A percentile compares a stretch with the other conserved stretches of the same genome.
phyloP scores from a whole-genome alignment of 2,797 vertebrate genomes.

The Pipistrellus pygmaeus region DNA sequence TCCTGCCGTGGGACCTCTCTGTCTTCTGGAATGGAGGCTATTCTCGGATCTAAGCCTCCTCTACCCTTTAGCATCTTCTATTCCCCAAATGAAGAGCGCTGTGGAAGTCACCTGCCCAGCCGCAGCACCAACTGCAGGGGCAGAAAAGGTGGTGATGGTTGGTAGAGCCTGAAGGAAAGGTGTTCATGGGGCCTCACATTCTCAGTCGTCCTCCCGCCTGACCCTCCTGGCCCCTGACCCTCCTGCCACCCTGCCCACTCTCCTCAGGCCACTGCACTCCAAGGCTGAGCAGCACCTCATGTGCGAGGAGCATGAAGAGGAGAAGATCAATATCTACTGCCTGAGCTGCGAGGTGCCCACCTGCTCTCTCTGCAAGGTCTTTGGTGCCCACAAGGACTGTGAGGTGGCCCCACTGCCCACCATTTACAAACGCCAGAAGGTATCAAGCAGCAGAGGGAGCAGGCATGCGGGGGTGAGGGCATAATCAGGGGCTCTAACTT shows the following conservation, averaged over 20 bases:
- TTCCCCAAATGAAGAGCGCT: not conserved
- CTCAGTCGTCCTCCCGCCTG: not conserved
- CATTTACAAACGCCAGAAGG: constrained; percentile 93
- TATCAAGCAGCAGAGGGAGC: constrained; percentile 66
- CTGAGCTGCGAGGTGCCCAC: constrained; percentile 93
- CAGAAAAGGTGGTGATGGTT: not conserved
- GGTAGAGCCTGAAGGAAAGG: constrained; percentile 10
- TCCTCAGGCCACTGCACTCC: constrained; percentile 88
- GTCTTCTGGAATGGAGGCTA: not conserved
- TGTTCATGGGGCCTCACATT: not conserved
- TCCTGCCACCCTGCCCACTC: not conserved
- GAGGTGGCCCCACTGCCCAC: constrained; percentile 92
- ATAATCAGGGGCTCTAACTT: not conserved
- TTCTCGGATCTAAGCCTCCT: not conserved
- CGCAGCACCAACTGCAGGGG: not conserved
- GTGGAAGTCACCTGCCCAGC: not conserved
- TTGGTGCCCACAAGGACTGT: constrained; percentile 94
- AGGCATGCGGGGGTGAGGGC: not conserved
- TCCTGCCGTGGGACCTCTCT: not conserved
- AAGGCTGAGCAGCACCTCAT: constrained; percentile 93
- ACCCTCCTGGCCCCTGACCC: not conserved
- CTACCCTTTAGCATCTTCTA: not conserved
- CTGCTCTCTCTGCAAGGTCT: constrained; percentile 98
- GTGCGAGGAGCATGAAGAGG: constrained; percentile 94
- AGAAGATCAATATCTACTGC: constrained; percentile 97